Evolutionary conservation across 2,888 invertebrate genomes (phyloP), one percentile per base, ranked within the genome.

Genomic region (Folsomia manolachei): DNA sequence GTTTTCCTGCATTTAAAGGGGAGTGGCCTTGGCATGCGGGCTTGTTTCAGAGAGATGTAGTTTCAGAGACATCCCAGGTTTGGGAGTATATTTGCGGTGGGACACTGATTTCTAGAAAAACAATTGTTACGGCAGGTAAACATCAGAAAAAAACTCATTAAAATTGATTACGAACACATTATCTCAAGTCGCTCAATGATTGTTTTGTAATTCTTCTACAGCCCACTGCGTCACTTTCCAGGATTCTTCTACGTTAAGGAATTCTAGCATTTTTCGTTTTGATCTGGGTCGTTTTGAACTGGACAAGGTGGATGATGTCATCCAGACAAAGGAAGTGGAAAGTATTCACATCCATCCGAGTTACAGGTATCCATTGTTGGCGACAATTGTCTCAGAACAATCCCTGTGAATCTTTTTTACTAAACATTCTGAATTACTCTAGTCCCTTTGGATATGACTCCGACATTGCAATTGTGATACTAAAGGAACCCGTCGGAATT

Each of bases 11-110:
- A 0, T 82, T 85, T 51, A 87, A 88, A 72, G 89, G 89, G 0
- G 88, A 89, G 79, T 89, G 88, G 87, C 90, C 90, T 0, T 90
- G 90, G 90, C 89, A 89, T 82, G 88, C 88, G 11, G 89, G 89
- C 0, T 82, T 75, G 9, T 75, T 74, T 62, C 65, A 62, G 9
- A 66, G 52, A 23, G 70, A 77, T 23, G 19, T 26, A 1, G 19
- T 61, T 0, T 39, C 25, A 14, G 69, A 61, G 27, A 23, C 60
- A 19, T 18, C 25, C n/a, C 19, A n/a, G 23, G 4, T 7, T 4
- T 21, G 25, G 52, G 53, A 56, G 2, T 89, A 89, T 83, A 88
- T 87, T 68, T 90, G 90, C 80, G 90, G 90, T 0, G 89, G 88
- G 0, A 88, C 88, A 0, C 84, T 90, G 25, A 86, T 90, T 9